Evolutionary conservation across 64 coral and sea anemone genomes (phyloP).

Genomic region (Montipora capricornis): DNA sequence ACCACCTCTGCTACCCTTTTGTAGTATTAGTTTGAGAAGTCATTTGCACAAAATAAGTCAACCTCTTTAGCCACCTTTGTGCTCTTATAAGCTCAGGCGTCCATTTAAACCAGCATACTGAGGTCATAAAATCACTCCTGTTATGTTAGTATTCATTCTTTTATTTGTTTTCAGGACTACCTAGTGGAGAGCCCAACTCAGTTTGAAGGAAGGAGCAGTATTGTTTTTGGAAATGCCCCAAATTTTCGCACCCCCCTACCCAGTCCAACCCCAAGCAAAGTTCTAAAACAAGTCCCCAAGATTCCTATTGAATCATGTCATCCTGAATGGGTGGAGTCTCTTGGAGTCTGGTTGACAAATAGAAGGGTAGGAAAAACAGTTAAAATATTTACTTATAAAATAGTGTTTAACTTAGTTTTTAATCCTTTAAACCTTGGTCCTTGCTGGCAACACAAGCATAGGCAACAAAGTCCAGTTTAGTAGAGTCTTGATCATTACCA

Average conservation of each 20-base stretch:
- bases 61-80: no score
- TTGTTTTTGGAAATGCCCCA: conserved; percentile 23
- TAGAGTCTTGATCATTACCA: no score
- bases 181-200: background rate
- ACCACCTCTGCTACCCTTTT: no score
- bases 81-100: no score
- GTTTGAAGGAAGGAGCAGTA: conserved; percentile 26
- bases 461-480: no score
- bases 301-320: background rate
- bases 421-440: no score
- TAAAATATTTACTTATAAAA: no score
- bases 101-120: no score
- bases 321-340: conserved; percentile 18
- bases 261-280: conserved; percentile 12
- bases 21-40: no score
- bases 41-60: no score
- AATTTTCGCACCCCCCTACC: background rate
- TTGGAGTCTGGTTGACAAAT: conserved; percentile 41
- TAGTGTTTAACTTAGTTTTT: background rate
- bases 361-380: background rate
- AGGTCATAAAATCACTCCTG: no score
- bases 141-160: background rate
- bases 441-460: no score
- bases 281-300: conserved; percentile 1
- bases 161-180: conserved; percentile 1